Base-by-base conservation (phyloP, 2,888 invertebrate species). In the Endomychus coccineus region DNA sequence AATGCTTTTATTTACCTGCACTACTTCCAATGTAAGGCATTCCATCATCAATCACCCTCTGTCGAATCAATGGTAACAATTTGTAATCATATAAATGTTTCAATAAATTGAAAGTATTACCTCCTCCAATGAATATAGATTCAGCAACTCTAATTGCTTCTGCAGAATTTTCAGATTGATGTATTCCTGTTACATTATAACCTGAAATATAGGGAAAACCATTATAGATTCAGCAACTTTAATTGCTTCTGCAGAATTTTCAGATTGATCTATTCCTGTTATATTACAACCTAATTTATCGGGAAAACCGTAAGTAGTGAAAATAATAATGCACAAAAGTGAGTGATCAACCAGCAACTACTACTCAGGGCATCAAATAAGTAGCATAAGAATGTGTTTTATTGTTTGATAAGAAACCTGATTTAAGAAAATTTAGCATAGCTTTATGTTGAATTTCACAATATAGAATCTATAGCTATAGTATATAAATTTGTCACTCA, bases 101-200 rank as follows among this genome's bases (percentile, higher is more conserved):
- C 14, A 87, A 59, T 12, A 88, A 69, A 11, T 78, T 68, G 61
- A 87, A 88, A 13, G 86, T 85, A 57, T 88, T 88, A 27, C 87
- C 87, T 29, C 87, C 87, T 5, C 86, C 87, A 19, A 87, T 64
- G 61, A 82, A 86, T 48, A 87, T 75, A 16, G 81, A 80, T 63
- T 83, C 70, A 0, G 83, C 78, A 13, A 67, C 59, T 31, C 68
- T 62, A 1, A 84, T 65, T 12, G 79, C 78, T 35, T 67, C 59
- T 3, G 64, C 54, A 10, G 77, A 75, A 59, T 80, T 69, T 5
- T 67, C 40, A 40, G 66, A 67, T 14, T 71, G 70, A 57, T 87
- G 85, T 27, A 86, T 68, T 6, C 85, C 77, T 40, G 71, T 71
- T 2, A 84, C 73, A 37, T 70, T 58, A 52, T 74, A 77, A 14